phyloP scores from a whole-genome alignment of 2,888 invertebrate species.

The Habrosyne pyritoides region DNA sequence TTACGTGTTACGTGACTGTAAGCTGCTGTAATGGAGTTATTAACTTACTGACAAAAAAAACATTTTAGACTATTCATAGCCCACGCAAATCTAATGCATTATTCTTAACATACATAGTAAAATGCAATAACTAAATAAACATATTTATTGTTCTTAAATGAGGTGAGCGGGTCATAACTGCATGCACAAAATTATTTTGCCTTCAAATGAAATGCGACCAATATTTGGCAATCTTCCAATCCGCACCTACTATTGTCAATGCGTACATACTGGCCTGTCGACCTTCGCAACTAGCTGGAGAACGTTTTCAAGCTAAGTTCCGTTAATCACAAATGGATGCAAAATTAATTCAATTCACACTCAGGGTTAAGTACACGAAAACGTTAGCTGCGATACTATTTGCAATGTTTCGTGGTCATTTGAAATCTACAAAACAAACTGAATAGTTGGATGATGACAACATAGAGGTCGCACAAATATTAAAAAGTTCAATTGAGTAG shows the following conservation, averaged over 20 bases:
- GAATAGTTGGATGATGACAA: slow-evolving; percentile 30
- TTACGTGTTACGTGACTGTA: slow-evolving; percentile 8
- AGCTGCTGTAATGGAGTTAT: background rate
- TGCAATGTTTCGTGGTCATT: slow-evolving; percentile 29
- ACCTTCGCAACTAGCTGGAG: slow-evolving; percentile 43
- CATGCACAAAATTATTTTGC: slow-evolving; percentile 44
- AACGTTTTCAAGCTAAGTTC: slow-evolving; percentile 30
- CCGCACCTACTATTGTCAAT: slow-evolving; percentile 46
- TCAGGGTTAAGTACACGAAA: slow-evolving; percentile 24
- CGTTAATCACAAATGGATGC: slow-evolving; percentile 30
- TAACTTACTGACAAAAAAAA: background rate
- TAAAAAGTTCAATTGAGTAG: slow-evolving; percentile 41
- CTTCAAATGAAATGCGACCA: slow-evolving; percentile 47
- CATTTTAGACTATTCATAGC: background rate
- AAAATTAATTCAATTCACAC: slow-evolving; percentile 36
- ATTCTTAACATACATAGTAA: no score
- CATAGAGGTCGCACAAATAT: slow-evolving; percentile 37
- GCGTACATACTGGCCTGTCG: slow-evolving; percentile 32
- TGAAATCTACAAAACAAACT: slow-evolving; percentile 25
- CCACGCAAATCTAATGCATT: background rate
- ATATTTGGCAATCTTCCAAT: slow-evolving; percentile 59
- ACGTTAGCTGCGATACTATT: slow-evolving; percentile 22
- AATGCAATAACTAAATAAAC: background rate
- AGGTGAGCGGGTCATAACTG: slow-evolving; percentile 31
- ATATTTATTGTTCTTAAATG: slow-evolving; percentile 2